phyloP scores from a whole-genome alignment of 1,140 invertebrate species.

The Berghia stephanieae region DNA sequence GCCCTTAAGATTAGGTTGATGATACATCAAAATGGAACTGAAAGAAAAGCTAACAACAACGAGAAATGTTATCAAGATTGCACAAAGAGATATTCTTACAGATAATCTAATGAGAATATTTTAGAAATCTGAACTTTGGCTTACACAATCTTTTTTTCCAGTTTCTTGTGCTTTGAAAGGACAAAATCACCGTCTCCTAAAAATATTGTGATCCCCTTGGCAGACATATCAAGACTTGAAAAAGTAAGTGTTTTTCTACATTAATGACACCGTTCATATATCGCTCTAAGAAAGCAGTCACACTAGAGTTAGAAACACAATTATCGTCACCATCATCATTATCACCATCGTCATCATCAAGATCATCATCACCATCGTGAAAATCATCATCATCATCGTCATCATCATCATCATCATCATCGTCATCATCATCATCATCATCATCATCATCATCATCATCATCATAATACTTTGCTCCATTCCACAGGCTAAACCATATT shows the following conservation, averaged over 20 bases:
- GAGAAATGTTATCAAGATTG: too few relatives aligned
- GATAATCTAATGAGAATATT: constrained; percentile 1
- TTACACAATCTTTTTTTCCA: constrained; percentile 33
- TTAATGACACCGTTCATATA: too few relatives aligned
- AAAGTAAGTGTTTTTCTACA: constrained; percentile 55
- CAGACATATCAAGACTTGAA: constrained; percentile 61
- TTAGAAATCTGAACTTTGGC: background rate
- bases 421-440: background rate
- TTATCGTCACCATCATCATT: background rate
- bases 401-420: background rate
- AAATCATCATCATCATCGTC: background rate
- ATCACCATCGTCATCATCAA: background rate
- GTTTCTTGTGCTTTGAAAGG: constrained; percentile 69
- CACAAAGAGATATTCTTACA: too few relatives aligned
- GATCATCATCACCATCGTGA: background rate
- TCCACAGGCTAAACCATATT: constrained; percentile 64
- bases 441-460: background rate
- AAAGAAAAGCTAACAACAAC: too few relatives aligned
- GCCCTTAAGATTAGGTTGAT: too few relatives aligned
- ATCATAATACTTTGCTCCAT: background rate
- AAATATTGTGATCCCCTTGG: constrained; percentile 67
- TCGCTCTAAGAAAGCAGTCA: too few relatives aligned
- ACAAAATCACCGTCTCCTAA: constrained; percentile 64
- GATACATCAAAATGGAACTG: too few relatives aligned
- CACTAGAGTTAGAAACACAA: too few relatives aligned